Evolutionary conservation across 2,113 vertebrate genomes (phyloP).

Genomic region (Prolemur simus): DNA sequence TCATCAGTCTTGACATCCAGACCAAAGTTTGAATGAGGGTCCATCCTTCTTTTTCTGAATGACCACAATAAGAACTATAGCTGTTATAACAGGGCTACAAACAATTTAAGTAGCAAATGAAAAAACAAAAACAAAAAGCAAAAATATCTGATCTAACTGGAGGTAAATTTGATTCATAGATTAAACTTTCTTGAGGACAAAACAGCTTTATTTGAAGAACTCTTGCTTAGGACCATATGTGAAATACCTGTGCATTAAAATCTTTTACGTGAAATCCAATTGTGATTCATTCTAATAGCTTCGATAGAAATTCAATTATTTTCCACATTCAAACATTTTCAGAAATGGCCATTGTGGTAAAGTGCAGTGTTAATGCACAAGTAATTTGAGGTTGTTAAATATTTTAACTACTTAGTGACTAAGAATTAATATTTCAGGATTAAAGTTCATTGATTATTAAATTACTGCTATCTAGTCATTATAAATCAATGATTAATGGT

Average conservation of each 20-base stretch:
- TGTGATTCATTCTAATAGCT: slow-evolving; percentile 60
- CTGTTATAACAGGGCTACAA: not conserved
- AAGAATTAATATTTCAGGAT: slow-evolving; percentile 60
- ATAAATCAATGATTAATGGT: slow-evolving; percentile 28
- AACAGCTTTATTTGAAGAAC: slow-evolving; percentile 4
- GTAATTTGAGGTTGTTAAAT: slow-evolving; percentile 37
- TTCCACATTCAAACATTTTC: slow-evolving; percentile 34
- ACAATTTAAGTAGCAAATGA: not conserved
- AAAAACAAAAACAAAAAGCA: not conserved
- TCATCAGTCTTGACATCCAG: not conserved
- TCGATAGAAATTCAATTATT: slow-evolving; percentile 53
- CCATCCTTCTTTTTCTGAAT: not conserved
- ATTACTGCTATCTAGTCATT: slow-evolving; percentile 36
- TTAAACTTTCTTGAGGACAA: slow-evolving; percentile 7
- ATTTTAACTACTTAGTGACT: slow-evolving; percentile 50
- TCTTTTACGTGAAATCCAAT: slow-evolving; percentile 55
- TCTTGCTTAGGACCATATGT: not conserved
- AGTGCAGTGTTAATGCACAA: slow-evolving; percentile 35
- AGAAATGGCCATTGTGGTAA: slow-evolving; percentile 13
- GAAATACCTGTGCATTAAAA: slow-evolving; percentile 52
- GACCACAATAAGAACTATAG: not conserved
- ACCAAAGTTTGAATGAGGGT: not conserved
- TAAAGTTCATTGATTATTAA: slow-evolving; percentile 59
- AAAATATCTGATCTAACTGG: not conserved
- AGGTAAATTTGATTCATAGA: slow-evolving; percentile 26